These are phyloP conservation scores for Sinocyclocheilus anophthalmus DNA, from an alignment of 2,113 vertebrate genomes.

Conservation along the genomic window DNA sequence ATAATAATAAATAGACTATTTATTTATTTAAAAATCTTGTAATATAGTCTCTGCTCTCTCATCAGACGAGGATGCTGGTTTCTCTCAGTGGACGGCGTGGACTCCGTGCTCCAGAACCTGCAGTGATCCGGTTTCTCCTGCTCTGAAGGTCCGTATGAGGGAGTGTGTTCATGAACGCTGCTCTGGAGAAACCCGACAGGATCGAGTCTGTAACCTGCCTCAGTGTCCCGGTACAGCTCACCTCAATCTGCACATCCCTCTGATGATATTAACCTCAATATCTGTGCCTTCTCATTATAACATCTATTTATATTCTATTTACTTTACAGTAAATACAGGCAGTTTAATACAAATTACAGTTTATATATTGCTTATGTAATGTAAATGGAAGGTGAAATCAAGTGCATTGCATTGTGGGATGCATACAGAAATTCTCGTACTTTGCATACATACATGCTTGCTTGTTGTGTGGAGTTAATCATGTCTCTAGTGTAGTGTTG, in stretches of 20 bases:
- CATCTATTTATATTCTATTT: too few relatives aligned
- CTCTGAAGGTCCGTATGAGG: constrained; percentile 76
- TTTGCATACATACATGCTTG: too few relatives aligned
- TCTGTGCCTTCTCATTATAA: neutral
- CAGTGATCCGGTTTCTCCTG: constrained; percentile 71
- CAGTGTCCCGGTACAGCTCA: constrained; percentile 78
- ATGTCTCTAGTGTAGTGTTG: neutral
- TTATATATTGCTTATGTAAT: too few relatives aligned
- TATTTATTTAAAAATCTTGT: neutral
- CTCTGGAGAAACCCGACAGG: constrained; percentile 73
- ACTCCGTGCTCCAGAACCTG: constrained; percentile 82
- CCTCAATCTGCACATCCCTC: neutral
- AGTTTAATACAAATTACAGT: too few relatives aligned
- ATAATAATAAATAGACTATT: too few relatives aligned
- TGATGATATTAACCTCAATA: neutral
- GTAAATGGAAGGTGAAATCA: too few relatives aligned
- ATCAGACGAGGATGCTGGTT: constrained; percentile 73
- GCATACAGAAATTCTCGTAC: too few relatives aligned
- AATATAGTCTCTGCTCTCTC: neutral
- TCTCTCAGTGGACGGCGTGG: constrained; percentile 81
- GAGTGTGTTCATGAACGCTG: constrained; percentile 75
- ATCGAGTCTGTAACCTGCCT: constrained; percentile 83
- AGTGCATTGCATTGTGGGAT: too few relatives aligned
- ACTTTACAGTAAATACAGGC: too few relatives aligned
- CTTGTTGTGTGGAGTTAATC: too few relatives aligned